Percentiles rank a stretch among this genome's conserved stretches.
Conservation (phyloP, 2,113 vertebrate genomes). For the Phoxinus phoxinus region DNA sequence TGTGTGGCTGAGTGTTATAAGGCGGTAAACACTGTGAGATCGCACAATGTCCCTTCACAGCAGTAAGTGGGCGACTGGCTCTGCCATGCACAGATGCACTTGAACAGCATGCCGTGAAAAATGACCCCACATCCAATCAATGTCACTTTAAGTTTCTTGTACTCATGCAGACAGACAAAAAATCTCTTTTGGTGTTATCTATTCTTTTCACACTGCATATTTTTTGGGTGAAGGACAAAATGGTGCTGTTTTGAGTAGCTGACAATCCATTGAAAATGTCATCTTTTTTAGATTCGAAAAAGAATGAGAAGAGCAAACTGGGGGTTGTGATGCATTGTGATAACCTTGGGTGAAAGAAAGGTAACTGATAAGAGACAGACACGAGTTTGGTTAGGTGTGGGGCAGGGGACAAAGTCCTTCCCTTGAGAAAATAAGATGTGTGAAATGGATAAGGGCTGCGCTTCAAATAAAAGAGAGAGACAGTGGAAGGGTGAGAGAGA, state of each 20-base stretch:
- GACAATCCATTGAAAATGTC: background rate
- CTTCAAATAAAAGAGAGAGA: conserved; percentile 34
- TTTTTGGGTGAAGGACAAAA: conserved; percentile 11
- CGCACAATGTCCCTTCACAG: background rate
- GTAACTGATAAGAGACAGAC: conserved; percentile 32
- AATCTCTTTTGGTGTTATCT: background rate
- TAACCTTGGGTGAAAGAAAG: conserved; percentile 35
- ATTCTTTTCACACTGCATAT: background rate
- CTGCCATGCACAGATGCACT: background rate
- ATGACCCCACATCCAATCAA: conserved; percentile 27
- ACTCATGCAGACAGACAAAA: background rate
- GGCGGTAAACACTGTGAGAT: background rate
- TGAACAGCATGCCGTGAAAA: background rate
- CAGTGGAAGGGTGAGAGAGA: conserved; percentile 14
- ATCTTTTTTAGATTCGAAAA: conserved; percentile 16
- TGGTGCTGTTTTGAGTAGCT: background rate
- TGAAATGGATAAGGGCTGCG: conserved; percentile 48
- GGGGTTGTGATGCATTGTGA: background rate
- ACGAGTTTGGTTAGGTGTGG: conserved; percentile 7
- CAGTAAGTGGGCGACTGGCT: background rate
- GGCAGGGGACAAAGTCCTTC: conserved; percentile 37
- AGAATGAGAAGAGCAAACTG: conserved; percentile 7
- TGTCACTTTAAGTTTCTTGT: background rate
- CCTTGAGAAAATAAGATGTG: conserved; percentile 53
- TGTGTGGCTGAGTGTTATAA: background rate